Evolutionary conservation across 2,113 vertebrate species (phyloP), one percentile per base, ranked within the genome.

Genomic region (Tylochromis polylepis): DNA sequence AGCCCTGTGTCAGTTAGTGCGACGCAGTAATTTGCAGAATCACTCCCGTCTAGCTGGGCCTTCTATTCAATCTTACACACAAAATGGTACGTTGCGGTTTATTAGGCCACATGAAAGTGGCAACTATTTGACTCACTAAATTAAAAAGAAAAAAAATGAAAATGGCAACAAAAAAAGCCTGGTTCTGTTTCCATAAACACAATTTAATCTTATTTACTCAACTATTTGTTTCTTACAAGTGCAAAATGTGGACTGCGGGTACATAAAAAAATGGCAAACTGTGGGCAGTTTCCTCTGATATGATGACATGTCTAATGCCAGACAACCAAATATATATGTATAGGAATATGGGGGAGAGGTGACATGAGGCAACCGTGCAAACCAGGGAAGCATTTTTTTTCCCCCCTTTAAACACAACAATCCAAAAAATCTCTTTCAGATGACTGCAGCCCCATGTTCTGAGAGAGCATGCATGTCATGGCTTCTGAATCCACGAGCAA

Each of bases 41-140:
- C 67, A 55, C 43, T 36, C 36, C 11, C 14, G 29, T 36, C 55
- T 22, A 18, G 24, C 41, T 14, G 58, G n/a, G 22, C 11, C 78
- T 89, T 27, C 38, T 58, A 10, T 53, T 86, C 57, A 18, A 11
- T 72, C 62, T 36, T 75, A 15, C 27, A 46, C 79, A 80, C 6
- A 11, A 85, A 83, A 87, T 14, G 16, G 15, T 8, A 46, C 34
- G 58, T 86, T 29, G 55, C n/a, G 57, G 22, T 9, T 82, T 70
- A 86, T 81, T 53, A 87, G 56, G 16, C 16, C 75, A 85, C 27
- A 57, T 87, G 31, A 85, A 84, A 84, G 55, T 22, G 49, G 58
- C 29, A 86, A 90, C 83, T 85, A 89, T 82, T 79, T 82, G 31
- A 46, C 46, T 82, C 20, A 20, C 38, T 85, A 84, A 84, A 86